A percentile compares a stretch with the other conserved stretches of the same genome.
phyloP scores from a whole-genome alignment of 2,113 vertebrate species.

The Brachyistius frenatus region DNA sequence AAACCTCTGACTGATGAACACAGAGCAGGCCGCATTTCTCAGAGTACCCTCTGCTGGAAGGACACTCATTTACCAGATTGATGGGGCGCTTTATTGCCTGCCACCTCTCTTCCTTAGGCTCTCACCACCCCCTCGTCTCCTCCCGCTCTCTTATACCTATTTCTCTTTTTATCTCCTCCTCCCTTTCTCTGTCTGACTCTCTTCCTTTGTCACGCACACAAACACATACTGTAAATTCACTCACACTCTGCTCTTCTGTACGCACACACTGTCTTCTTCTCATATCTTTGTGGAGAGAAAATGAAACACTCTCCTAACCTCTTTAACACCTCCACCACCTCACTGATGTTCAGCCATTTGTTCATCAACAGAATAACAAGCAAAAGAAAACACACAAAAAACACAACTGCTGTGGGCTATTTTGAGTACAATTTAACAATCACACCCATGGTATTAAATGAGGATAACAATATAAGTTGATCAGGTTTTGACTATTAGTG shows the following conservation, averaged over 20 bases:
- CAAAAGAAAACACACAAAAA: background rate
- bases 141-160: slow-evolving; percentile 59
- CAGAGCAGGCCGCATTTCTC: slow-evolving; percentile 59
- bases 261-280: slow-evolving; percentile 32
- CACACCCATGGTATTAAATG: background rate
- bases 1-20: slow-evolving; percentile 73
- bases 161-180: slow-evolving; percentile 62
- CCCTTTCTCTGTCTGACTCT: slow-evolving; percentile 31
- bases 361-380: slow-evolving; percentile 18
- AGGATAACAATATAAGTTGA: background rate
- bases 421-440: slow-evolving; percentile 7
- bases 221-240: slow-evolving; percentile 50
- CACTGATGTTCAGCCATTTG: slow-evolving; percentile 26
- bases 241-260: slow-evolving; percentile 4
- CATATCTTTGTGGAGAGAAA: slow-evolving; percentile 60
- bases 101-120: slow-evolving; percentile 65
- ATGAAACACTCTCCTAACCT: slow-evolving; percentile 49
- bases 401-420: background rate
- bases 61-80: slow-evolving; percentile 80
- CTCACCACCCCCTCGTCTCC: slow-evolving; percentile 56
- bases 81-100: slow-evolving; percentile 79
- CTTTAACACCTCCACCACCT: slow-evolving; percentile 37
- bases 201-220: slow-evolving; percentile 36
- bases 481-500: background rate
- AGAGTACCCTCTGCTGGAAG: slow-evolving; percentile 70